Conservation (phyloP, 2,797 vertebrate species). For the Numenius phaeopus region DNA sequence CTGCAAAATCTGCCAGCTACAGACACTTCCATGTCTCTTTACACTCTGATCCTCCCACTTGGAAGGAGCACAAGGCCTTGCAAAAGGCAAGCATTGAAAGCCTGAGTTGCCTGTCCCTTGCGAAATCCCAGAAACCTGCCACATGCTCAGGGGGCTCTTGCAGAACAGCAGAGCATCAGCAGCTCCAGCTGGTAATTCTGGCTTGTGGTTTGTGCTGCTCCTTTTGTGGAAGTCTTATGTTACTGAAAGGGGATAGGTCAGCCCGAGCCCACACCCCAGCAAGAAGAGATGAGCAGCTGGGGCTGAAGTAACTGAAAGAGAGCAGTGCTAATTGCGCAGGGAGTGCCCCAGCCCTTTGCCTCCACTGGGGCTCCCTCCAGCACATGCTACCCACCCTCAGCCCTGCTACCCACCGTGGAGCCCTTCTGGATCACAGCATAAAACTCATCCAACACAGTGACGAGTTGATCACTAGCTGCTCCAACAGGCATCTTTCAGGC, state of each 20-base stretch:
- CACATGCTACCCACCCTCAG: background rate
- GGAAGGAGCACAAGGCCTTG: background rate
- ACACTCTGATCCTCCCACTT: rapidly evolving
- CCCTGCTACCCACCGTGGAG: background rate
- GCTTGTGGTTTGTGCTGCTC: background rate
- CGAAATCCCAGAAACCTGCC: background rate
- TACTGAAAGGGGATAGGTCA: background rate
- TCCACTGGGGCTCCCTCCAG: background rate
- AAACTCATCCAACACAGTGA: background rate
- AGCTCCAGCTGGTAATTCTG: background rate
- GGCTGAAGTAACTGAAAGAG: background rate
- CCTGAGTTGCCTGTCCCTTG: background rate
- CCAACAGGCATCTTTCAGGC: background rate
- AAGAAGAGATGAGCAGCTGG: background rate
- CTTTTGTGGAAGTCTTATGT: background rate
- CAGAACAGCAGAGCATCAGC: background rate
- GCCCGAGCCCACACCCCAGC: rapidly evolving
- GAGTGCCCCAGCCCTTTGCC: background rate
- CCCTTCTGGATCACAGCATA: background rate
- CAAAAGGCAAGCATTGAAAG: background rate
- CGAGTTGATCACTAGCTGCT: background rate
- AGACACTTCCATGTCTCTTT: background rate
- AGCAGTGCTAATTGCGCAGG: background rate
- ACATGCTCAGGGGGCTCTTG: no score
- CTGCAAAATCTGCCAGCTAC: background rate